These are phyloP conservation scores for Sebastiscus tertius DNA, from an alignment of 2,797 vertebrate species.

Conservation along the genomic window DNA sequence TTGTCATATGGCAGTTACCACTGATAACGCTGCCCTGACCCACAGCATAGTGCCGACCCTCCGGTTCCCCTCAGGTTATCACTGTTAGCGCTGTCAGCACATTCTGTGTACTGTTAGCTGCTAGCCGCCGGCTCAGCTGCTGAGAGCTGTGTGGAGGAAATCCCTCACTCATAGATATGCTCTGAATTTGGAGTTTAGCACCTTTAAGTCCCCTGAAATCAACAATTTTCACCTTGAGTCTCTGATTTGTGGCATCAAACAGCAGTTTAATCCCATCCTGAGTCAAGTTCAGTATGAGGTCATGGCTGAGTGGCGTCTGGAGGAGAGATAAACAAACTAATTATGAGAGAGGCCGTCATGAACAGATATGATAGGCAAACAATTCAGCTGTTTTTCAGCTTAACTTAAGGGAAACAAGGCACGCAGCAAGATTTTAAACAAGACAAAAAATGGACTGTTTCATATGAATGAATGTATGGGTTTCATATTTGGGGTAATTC, in stretches of 20 bases:
- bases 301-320: constrained; percentile 97
- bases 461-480: not conserved
- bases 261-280: constrained; percentile 99
- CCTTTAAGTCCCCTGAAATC: not conserved
- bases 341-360: not conserved
- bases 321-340: constrained; percentile 57
- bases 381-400: not conserved
- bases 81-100: not conserved
- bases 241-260: constrained; percentile 99
- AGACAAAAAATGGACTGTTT: not conserved
- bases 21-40: not conserved
- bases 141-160: not conserved
- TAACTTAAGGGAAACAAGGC: not conserved
- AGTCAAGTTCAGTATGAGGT: constrained; percentile 99
- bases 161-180: not conserved
- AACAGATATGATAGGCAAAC: constrained; percentile 1
- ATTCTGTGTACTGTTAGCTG: too few species aligned
- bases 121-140: too few species aligned
- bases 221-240: constrained; percentile 90
- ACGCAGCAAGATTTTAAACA: not conserved
- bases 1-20: not conserved
- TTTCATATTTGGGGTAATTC: not conserved
- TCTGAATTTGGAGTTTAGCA: not conserved
- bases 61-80: not conserved
- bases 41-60: not conserved